Base-by-base conservation (phyloP, 1,140 invertebrate genomes). In the Meteorus sp. region DNA sequence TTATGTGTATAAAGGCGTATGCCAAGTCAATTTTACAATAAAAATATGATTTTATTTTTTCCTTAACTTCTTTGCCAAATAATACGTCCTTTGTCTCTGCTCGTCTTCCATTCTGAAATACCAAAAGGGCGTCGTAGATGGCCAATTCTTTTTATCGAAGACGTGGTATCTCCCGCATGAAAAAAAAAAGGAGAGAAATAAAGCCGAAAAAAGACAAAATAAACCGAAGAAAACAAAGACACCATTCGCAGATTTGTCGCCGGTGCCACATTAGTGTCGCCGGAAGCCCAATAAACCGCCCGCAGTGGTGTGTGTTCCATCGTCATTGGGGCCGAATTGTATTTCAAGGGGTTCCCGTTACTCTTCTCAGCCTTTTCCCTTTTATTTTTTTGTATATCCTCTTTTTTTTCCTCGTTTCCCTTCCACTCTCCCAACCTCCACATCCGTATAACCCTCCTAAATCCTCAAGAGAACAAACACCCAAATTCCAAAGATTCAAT, bases 221-320 rank as follows among this genome's bases (percentile, higher is more conserved):
- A 33, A 33, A 33, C n/a, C n/a, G n/a, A 33, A 33, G 11, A 33
- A 39, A 13, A 39, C 35, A 39, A 39, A 39, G 35, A 39, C 35
- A 39, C n/a, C n/a, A 4, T 39, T 39, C 25, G 45, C 45, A 50
- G 45, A 50, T 50, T 50, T 50, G 45, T 50, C 45, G 45, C 5
- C 45, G 25, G n/a, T n/a, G 45, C 11, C 20, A 29, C 45, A 50
- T 50, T 50, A 50, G 45, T 50, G 45, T 29, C 25, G 25, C 25
- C 20, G 45, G 25, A 25, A 50, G 45, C 45, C 45, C 45, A 50
- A 50, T 50, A 50, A 50, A 50, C 45, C 45, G 25, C 45, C 45
- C 6, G 43, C 43, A 45, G 43, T 29, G n/a, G 22, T 50, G 45
- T 50, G n/a, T 25, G 3, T 25, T 7, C 45, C 45, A 50, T 20